Evolutionary conservation across 2,888 invertebrate genomes (phyloP).

Genomic region (Pammene aurita): DNA sequence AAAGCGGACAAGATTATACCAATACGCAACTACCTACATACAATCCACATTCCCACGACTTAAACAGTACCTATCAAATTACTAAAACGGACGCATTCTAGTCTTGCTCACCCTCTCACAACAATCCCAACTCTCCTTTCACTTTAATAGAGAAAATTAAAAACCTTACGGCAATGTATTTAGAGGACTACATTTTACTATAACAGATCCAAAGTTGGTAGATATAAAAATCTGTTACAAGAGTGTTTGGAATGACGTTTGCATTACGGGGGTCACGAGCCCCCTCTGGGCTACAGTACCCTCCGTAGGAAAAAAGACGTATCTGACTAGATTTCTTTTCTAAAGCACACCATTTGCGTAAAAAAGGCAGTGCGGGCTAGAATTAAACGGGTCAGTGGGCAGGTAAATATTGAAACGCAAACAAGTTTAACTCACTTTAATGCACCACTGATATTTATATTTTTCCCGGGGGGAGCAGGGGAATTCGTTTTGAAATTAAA

Average conservation of each 20-base stretch:
- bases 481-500: slow-evolving; percentile 42
- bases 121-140: slow-evolving; percentile 43
- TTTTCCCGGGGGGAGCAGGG: slow-evolving; percentile 51
- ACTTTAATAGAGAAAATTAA: slow-evolving; percentile 41
- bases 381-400: slow-evolving; percentile 78
- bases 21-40: slow-evolving; percentile 16
- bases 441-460: slow-evolving; percentile 77
- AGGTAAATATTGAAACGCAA: slow-evolving; percentile 80
- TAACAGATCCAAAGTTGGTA: slow-evolving; percentile 46
- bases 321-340: background rate
- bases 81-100: slow-evolving; percentile 63
- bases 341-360: background rate
- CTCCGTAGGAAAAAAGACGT: background rate
- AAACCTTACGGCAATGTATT: slow-evolving; percentile 43
- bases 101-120: slow-evolving; percentile 61
- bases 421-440: slow-evolving; percentile 78
- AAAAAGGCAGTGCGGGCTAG: slow-evolving; percentile 45
- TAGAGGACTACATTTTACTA: slow-evolving; percentile 41
- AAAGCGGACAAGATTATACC: slow-evolving; percentile 40
- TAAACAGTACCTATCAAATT: slow-evolving; percentile 72
- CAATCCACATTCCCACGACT: slow-evolving; percentile 67
- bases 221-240: slow-evolving; percentile 74
- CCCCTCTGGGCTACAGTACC: slow-evolving; percentile 47
- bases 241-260: slow-evolving; percentile 74
- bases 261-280: slow-evolving; percentile 68